These are phyloP conservation scores for Anthonomus grandis DNA, from an alignment of 1,140 invertebrate genomes.

Conservation along the genomic window DNA sequence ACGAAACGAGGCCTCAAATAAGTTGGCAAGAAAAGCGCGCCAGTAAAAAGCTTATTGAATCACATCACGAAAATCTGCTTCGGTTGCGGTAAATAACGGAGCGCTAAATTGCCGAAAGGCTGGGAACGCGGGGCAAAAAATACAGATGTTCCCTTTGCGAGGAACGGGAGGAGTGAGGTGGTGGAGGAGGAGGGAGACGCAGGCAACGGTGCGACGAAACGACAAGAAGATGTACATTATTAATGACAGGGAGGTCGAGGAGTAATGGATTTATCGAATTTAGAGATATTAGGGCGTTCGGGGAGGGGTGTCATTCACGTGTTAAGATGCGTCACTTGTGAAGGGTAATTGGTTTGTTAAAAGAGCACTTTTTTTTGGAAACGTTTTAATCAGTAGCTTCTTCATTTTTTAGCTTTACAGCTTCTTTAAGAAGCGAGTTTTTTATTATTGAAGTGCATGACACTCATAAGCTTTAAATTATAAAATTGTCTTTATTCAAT, in stretches of 20 bases:
- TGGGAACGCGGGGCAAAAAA: conserved; percentile 27
- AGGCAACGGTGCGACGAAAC: background rate
- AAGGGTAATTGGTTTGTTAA: no score
- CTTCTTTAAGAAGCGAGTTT: no score
- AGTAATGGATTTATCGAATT: conserved; percentile 30
- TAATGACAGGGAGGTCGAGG: conserved; percentile 23
- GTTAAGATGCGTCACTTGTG: no score
- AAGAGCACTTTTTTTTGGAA: no score
- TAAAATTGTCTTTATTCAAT: no score
- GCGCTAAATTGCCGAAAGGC: conserved; percentile 30
- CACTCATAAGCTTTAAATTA: no score
- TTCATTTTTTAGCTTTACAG: no score
- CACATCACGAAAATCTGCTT: conserved; percentile 41
- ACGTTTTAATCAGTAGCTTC: no score
- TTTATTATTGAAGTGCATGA: no score
- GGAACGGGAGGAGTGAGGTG: no score
- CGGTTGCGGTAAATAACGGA: conserved; percentile 39
- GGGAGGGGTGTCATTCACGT: conserved; percentile 9
- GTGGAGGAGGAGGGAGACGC: no score
- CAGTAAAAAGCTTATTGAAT: conserved; percentile 46
- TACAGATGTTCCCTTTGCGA: conserved; percentile 27
- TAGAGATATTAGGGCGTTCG: conserved; percentile 26
- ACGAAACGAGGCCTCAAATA: conserved; percentile 26
- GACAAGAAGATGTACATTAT: conserved; percentile 24
- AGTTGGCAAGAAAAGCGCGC: conserved; percentile 34